Percentiles rank a stretch among this genome's conserved stretches.
Evolutionary conservation across 1,140 invertebrate species (phyloP).

Genomic region (Cylas formicarius): DNA sequence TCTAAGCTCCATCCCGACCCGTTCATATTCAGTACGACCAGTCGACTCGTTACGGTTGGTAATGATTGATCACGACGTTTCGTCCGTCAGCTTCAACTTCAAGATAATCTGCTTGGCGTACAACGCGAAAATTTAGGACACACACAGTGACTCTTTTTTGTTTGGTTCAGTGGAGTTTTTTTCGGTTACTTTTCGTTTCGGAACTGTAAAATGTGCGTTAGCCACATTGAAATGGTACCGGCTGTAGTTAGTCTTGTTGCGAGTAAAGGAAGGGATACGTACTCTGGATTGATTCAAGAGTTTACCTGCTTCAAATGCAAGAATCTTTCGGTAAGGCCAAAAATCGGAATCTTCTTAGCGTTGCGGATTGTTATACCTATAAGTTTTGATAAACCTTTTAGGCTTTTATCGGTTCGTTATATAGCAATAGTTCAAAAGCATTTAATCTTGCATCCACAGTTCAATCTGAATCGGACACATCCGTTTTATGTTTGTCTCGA

Average conservation of each 20-base stretch:
- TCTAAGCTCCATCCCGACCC: neutral
- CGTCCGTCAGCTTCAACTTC: neutral
- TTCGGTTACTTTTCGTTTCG: neutral
- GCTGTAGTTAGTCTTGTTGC: constrained; percentile 39
- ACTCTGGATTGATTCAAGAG: constrained; percentile 39
- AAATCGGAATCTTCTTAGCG: no score
- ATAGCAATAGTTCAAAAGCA: no score
- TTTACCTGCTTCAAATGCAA: constrained; percentile 38
- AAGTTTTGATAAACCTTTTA: no score
- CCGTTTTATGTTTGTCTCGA: no score
- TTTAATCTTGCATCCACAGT: no score
- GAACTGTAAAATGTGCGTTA: constrained; percentile 36
- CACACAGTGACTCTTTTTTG: constrained; percentile 3
- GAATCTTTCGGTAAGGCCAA: constrained; percentile 35
- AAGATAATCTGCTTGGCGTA: constrained; percentile 1
- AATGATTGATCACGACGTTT: neutral
- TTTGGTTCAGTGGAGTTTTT: constrained; percentile 6
- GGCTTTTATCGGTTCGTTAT: no score
- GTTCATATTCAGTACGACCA: constrained; percentile 8
- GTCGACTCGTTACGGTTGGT: constrained; percentile 8
- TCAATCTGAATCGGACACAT: no score
- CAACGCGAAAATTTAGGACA: neutral
- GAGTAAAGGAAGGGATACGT: constrained; percentile 38
- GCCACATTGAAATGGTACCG: constrained; percentile 38
- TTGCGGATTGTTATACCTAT: no score